A percentile compares a stretch with the other conserved stretches of the same genome.
phyloP scores from a whole-genome alignment of 2,888 invertebrate species.

The Lacanobia oleracea region DNA sequence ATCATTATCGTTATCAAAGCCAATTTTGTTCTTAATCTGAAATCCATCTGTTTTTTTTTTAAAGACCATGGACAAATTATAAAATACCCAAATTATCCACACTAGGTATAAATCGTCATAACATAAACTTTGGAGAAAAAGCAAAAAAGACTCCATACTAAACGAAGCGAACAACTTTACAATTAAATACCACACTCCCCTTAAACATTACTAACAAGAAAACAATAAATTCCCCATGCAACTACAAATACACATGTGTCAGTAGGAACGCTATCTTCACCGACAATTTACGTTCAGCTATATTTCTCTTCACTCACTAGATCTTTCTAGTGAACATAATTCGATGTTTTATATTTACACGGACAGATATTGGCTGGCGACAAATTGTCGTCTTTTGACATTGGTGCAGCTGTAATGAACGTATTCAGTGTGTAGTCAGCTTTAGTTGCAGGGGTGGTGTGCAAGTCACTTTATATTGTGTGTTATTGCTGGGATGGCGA shows the following conservation, averaged over 20 bases:
- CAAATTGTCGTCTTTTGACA: conserved; percentile 67
- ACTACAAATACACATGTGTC: not conserved
- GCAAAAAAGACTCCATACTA: too few species aligned
- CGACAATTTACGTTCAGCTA: conserved; percentile 21
- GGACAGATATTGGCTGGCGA: conserved; percentile 46
- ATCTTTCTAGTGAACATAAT: conserved; percentile 40
- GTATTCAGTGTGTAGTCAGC: conserved; percentile 56
- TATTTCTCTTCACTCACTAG: conserved; percentile 26
- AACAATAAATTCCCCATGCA: not conserved
- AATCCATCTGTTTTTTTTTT: too few species aligned
- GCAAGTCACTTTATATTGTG: not conserved
- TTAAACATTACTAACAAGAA: not conserved
- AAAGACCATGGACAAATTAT: too few species aligned
- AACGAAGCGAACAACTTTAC: too few species aligned
- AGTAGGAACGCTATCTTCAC: not conserved
- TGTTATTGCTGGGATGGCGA: too few species aligned
- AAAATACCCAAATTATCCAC: not conserved
- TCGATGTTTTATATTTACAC: conserved; percentile 48
- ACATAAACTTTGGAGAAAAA: too few species aligned
- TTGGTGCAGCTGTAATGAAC: conserved; percentile 64
- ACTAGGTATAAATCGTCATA: too few species aligned
- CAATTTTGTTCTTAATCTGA: too few species aligned
- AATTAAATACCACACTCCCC: too few species aligned
- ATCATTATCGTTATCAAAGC: too few species aligned
- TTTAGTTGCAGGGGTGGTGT: conserved; percentile 38